These are phyloP conservation scores for Nasalis larvatus DNA, from an alignment of 2,113 vertebrate species.

Conservation along the genomic window DNA sequence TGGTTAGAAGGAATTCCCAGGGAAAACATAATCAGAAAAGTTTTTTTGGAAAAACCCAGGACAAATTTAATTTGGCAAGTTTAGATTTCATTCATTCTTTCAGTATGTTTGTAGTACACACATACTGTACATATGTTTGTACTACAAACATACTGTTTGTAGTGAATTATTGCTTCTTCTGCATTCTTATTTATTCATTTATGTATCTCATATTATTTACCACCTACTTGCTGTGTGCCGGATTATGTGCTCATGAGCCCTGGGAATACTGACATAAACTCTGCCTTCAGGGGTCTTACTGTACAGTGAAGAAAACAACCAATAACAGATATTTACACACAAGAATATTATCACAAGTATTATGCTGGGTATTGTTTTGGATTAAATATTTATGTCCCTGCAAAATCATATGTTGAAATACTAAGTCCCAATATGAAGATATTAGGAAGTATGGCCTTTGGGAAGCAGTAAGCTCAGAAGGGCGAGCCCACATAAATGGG, in stretches of 20 bases:
- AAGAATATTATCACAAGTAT: neutral
- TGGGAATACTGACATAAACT: neutral
- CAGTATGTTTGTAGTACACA: neutral
- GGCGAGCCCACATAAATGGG: neutral
- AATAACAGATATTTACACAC: neutral
- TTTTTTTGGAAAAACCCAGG: neutral
- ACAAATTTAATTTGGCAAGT: neutral
- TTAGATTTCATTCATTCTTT: neutral
- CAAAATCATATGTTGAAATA: neutral
- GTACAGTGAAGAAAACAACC: neutral
- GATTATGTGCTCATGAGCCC: neutral
- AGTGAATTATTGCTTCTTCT: neutral
- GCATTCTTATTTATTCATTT: neutral
- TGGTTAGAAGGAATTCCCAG: neutral
- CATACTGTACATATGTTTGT: too few species aligned
- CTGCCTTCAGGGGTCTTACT: neutral
- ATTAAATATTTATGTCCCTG: neutral
- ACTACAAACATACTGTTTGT: too few species aligned
- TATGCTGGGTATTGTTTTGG: neutral
- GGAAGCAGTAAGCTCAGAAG: neutral
- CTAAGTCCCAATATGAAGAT: neutral
- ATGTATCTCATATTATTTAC: neutral
- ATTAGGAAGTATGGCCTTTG: neutral
- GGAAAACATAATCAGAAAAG: neutral
- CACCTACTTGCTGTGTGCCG: neutral